Percentiles rank a stretch among this genome's conserved stretches.
phyloP scores from a whole-genome alignment of 2,113 vertebrate genomes.

The Alouatta palliata region DNA sequence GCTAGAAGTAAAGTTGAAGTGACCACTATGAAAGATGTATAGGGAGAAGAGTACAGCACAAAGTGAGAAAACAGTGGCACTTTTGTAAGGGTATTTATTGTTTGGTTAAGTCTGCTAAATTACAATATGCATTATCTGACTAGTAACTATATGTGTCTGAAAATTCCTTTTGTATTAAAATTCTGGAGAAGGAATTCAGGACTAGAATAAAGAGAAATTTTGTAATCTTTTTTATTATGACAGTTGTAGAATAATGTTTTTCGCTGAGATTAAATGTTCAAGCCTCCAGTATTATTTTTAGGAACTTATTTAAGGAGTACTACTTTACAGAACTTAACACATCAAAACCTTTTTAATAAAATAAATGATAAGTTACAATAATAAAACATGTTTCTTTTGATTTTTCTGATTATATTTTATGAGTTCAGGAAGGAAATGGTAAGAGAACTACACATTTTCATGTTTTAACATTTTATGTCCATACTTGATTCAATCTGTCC shows the following conservation, averaged over 20 bases:
- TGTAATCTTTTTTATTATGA: slow-evolving; percentile 44
- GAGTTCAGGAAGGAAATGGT: slow-evolving; percentile 48
- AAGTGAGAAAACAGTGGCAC: not conserved
- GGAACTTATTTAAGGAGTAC: slow-evolving; percentile 43
- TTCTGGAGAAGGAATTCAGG: slow-evolving; percentile 44
- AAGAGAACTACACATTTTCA: slow-evolving; percentile 31
- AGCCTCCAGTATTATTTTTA: slow-evolving; percentile 29
- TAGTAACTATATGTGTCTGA: slow-evolving; percentile 28
- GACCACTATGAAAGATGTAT: not conserved
- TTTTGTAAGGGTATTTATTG: slow-evolving; percentile 19
- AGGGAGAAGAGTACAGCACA: slow-evolving; percentile 8
- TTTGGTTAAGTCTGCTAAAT: slow-evolving; percentile 30
- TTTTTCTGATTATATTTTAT: slow-evolving; percentile 26
- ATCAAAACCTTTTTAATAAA: slow-evolving; percentile 28
- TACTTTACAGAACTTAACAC: slow-evolving; percentile 56
- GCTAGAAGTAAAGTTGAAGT: not conserved
- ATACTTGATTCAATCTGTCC: slow-evolving; percentile 44
- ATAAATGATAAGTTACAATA: slow-evolving; percentile 9
- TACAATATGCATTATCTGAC: not conserved
- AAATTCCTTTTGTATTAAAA: slow-evolving; percentile 52
- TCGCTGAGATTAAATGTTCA: slow-evolving; percentile 35
- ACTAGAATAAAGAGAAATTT: slow-evolving; percentile 20
- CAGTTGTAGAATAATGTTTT: slow-evolving; percentile 50
- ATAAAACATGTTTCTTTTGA: slow-evolving; percentile 37
- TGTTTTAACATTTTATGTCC: slow-evolving; percentile 44